phyloP scores from a whole-genome alignment of 2,113 vertebrate genomes.

The Gallinago jamesoni region DNA sequence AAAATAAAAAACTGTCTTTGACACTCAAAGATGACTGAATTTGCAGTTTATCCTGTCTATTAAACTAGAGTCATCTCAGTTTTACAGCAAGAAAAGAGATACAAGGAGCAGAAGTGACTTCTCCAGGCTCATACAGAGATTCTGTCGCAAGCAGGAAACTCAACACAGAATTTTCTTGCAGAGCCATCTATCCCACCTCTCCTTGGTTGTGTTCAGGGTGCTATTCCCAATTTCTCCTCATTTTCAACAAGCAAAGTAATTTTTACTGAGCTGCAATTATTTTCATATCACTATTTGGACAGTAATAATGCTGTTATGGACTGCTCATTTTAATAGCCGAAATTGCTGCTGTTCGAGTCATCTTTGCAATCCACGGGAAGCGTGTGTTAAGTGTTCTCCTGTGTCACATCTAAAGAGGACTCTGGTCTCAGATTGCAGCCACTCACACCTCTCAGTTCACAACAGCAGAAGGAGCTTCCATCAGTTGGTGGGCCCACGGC shows the following conservation, averaged over 20 bases:
- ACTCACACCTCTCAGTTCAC: background rate
- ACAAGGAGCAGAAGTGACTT: background rate
- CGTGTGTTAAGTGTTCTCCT: rapidly evolving
- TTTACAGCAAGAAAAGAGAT: background rate
- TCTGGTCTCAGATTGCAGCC: background rate
- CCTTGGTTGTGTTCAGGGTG: background rate
- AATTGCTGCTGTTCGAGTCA: background rate
- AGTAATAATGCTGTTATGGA: background rate
- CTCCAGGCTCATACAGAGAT: background rate
- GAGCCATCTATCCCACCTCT: background rate
- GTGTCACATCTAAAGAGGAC: background rate
- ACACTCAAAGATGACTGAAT: background rate
- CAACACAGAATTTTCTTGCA: background rate
- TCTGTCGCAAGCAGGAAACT: background rate
- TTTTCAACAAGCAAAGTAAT: background rate
- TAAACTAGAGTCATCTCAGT: background rate
- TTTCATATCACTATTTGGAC: too few species aligned
- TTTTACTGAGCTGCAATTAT: background rate
- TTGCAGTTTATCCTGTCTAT: background rate
- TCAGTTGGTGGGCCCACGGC: rapidly evolving
- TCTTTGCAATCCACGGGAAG: background rate
- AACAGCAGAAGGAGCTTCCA: background rate
- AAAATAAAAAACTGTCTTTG: background rate
- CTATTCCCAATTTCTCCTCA: background rate
- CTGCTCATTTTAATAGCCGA: background rate